Evolutionary conservation across 2,888 invertebrate species (phyloP).

Genomic region (Calliphora vomitoria): DNA sequence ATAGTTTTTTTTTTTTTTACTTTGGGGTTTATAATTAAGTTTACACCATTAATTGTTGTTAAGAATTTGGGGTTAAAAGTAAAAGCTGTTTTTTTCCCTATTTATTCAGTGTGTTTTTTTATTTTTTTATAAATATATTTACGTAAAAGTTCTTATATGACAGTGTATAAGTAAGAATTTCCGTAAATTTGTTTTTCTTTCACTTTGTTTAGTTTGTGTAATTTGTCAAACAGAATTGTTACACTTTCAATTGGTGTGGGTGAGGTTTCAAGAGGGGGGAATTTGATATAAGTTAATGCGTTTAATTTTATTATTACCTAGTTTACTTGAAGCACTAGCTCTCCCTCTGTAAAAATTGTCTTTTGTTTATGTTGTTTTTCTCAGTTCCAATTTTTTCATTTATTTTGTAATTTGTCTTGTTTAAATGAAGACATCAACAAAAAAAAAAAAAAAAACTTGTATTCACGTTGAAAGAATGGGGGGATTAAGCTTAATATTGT

Average conservation of each 20-base stretch:
- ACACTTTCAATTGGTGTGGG: neutral
- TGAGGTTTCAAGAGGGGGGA: neutral
- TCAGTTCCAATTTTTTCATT: slow-evolving; percentile 12
- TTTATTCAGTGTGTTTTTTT: neutral
- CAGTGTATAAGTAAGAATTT: neutral
- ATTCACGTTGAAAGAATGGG: slow-evolving; percentile 38
- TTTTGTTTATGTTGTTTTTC: slow-evolving; percentile 12
- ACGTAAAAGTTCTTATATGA: neutral
- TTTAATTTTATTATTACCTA: slow-evolving; percentile 57
- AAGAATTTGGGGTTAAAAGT: slow-evolving; percentile 28
- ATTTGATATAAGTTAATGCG: slow-evolving; percentile 13
- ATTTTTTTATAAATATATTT: neutral
- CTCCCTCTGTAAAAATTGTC: neutral
- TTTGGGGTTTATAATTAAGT: slow-evolving; percentile 51
- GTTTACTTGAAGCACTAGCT: neutral
- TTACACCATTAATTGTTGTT: slow-evolving; percentile 51
- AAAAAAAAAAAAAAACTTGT: neutral
- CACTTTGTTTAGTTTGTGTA: slow-evolving; percentile 12
- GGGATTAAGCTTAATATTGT: slow-evolving; percentile 62
- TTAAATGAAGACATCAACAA: slow-evolving; percentile 32
- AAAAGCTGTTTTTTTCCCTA: slow-evolving; percentile 23
- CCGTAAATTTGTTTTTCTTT: slow-evolving; percentile 27
- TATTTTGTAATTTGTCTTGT: slow-evolving; percentile 54
- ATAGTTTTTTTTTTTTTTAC: slow-evolving; percentile 57
- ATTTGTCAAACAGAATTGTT: slow-evolving; percentile 45